These are phyloP conservation scores for Dioctria rufipes DNA, from an alignment of 2,888 invertebrate species.

Conservation along the genomic window DNA sequence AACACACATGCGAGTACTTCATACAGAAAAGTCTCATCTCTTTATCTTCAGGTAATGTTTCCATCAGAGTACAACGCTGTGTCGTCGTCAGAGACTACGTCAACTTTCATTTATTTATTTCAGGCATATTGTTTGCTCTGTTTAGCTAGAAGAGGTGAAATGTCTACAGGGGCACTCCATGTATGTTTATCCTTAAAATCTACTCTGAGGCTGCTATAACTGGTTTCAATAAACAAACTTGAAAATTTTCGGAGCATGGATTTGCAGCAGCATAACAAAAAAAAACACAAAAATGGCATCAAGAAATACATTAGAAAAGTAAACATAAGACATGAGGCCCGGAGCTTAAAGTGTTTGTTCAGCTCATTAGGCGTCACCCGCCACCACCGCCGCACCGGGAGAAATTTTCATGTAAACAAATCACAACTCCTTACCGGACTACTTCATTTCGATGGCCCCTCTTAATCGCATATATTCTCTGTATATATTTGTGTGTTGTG, in stretches of 20 bases:
- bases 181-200: constrained; percentile 3
- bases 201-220: neutral
- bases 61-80: too few relatives aligned
- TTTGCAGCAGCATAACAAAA: neutral
- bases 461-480: neutral
- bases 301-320: neutral
- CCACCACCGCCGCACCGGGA: too few relatives aligned
- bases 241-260: neutral
- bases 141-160: too few relatives aligned
- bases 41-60: too few relatives aligned
- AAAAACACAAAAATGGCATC: neutral
- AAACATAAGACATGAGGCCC: constrained; percentile 2
- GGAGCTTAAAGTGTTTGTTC: constrained; percentile 30
- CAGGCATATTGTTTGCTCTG: too few relatives aligned
- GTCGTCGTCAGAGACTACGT: too few relatives aligned
- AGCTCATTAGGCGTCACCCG: constrained; percentile 9
- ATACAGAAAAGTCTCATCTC: too few relatives aligned
- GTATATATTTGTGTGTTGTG: neutral
- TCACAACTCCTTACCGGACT: neutral
- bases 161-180: neutral
- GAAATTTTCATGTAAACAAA: constrained; percentile 40
- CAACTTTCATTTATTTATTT: too few relatives aligned
- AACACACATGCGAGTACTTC: too few relatives aligned
- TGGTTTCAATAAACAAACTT: neutral
- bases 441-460: constrained; percentile 8